A percentile compares a stretch with the other conserved stretches of the same genome.
Evolutionary conservation across 1,140 invertebrate species (phyloP).

Genomic region (Mactra quadrangularis): DNA sequence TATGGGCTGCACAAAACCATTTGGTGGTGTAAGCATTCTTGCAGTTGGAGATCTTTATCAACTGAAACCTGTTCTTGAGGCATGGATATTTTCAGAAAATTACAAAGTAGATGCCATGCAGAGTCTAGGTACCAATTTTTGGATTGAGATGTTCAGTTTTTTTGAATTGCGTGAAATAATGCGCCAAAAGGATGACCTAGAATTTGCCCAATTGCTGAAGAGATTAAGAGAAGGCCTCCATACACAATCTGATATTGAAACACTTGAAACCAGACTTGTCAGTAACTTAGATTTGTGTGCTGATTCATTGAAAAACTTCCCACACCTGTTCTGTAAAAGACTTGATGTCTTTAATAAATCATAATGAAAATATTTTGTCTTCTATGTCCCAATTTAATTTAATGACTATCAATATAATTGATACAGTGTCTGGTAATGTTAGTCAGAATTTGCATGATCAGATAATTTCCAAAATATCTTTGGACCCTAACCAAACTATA

Average conservation of each 20-base stretch:
- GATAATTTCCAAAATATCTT: slow-evolving; percentile 10
- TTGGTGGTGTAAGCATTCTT: slow-evolving; percentile 61
- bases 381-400: background rate
- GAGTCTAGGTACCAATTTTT: too few relatives aligned
- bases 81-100: too few relatives aligned
- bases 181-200: slow-evolving; percentile 63
- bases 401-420: background rate
- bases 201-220: slow-evolving; percentile 64
- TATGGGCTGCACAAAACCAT: slow-evolving; percentile 35
- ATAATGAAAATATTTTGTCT: background rate
- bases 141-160: slow-evolving; percentile 43
- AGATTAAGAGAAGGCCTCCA: slow-evolving; percentile 57
- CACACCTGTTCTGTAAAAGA: slow-evolving; percentile 25
- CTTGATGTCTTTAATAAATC: background rate
- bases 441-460: background rate
- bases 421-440: slow-evolving; percentile 32
- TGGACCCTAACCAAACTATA: background rate
- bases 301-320: background rate
- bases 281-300: background rate
- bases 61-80: slow-evolving; percentile 60
- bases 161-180: too few relatives aligned
- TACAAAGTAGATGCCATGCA: too few relatives aligned
- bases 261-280: background rate
- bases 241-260: slow-evolving; percentile 8
- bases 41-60: slow-evolving; percentile 64